Evolutionary conservation across 2,888 invertebrate species (phyloP), one percentile per base, ranked within the genome.

Genomic region (Plemyria rubiginata): DNA sequence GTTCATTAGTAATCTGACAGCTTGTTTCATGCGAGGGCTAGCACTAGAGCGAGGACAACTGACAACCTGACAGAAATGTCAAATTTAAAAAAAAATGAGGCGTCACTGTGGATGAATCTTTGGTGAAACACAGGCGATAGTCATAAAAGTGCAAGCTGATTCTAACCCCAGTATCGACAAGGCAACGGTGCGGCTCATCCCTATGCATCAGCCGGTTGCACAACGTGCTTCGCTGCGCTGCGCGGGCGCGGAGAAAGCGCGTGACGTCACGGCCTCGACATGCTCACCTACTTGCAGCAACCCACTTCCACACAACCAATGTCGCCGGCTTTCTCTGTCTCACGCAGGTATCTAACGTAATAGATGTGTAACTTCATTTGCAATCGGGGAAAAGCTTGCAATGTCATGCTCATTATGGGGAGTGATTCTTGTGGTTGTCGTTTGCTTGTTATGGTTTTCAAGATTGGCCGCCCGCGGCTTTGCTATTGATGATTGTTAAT

Each of bases 251-350:
- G 90, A 90, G 90, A 92, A 92, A 92, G 91, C 92, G 88, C 62
- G 75, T 91, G 90, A 91, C 92, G 92, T 92, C 90, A 91, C 88
- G 92, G 86, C 92, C 92, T 92, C 92, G 92, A 92, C 92, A 90
- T 85, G 91, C 86, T 92, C 89, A 92, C 92, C 92, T 86, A 92
- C 84, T 86, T 90, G 89, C 86, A 85, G 78, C 87, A 88, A 86
- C 89, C 90, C 84, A 90, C 88, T 89, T 90, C 81, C 73, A 72
- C 70, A 40, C 72, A 66, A 60, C 78, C 80, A 88, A 88, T 88
- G 87, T 86, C 86, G 83, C 75, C 62, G 43, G 65, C 68, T 70
- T 73, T 74, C 74, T 73, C 74, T 65, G 63, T 63, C 70, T 72
- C 73, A 70, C 61, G 66, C 60, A 57, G 65, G 54, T 63, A 65